phyloP scores from a whole-genome alignment of 2,888 invertebrate species.

The Phaonia tiefii region DNA sequence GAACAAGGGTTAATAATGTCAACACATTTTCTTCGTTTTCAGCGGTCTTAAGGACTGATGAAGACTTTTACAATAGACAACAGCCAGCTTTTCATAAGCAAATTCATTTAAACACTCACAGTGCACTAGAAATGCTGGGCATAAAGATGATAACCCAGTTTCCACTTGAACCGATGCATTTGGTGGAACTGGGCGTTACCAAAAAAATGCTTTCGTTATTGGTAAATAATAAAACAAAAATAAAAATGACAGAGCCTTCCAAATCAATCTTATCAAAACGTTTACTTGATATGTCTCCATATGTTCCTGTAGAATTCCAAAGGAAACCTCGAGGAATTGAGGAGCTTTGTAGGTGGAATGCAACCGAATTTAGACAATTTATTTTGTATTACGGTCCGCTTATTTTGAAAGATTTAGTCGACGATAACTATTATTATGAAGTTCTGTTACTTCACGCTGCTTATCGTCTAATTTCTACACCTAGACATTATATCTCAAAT shows the following conservation, averaged over 20 bases:
- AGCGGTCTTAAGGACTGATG: constrained; percentile 1
- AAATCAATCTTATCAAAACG: not conserved
- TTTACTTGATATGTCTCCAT: not conserved
- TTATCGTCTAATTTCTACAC: constrained; percentile 10
- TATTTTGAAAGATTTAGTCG: constrained; percentile 12
- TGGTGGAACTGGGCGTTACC: constrained; percentile 6
- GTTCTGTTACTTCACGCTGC: constrained; percentile 5
- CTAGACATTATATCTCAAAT: constrained; percentile 12
- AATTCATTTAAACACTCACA: not conserved
- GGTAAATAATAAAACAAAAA: not conserved
- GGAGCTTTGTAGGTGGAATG: constrained; percentile 35
- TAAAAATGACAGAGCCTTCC: not conserved
- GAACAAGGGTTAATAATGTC: not conserved
- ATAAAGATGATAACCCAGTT: constrained; percentile 12
- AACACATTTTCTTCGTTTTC: not conserved
- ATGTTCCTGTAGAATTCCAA: constrained; percentile 29
- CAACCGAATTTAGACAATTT: constrained; percentile 34
- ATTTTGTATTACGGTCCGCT: constrained; percentile 17
- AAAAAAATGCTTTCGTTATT: constrained; percentile 6
- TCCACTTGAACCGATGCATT: constrained; percentile 8
- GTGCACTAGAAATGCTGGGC: not conserved
- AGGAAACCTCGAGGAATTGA: constrained; percentile 27
- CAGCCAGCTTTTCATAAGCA: not conserved
- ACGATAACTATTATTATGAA: constrained; percentile 22
- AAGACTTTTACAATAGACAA: not conserved